Percentiles rank a stretch among this genome's conserved stretches.
Conservation (phyloP, 37 sponge, comb jelly and placozoan species). For the Geodia barretti region DNA sequence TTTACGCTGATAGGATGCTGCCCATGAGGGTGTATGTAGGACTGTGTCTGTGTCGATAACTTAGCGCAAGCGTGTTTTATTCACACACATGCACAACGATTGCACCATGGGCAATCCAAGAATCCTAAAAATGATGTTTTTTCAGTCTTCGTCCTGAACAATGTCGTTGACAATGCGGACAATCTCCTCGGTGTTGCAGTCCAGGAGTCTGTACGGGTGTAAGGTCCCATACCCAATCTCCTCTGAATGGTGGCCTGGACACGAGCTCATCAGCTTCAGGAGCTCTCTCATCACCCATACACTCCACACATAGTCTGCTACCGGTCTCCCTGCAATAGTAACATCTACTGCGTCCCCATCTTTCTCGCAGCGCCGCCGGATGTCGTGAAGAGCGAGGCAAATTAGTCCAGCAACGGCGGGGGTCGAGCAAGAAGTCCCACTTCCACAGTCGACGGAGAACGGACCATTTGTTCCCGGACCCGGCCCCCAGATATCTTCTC, state of each 20-base stretch:
- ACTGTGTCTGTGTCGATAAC: no score
- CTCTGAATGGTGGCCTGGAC: conserved; percentile 44
- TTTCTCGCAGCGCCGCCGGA: conserved; percentile 14
- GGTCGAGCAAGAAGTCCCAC: conserved; percentile 64
- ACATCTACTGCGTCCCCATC: conserved; percentile 1
- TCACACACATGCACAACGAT: no score
- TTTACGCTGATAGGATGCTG: no score
- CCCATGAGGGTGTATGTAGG: no score
- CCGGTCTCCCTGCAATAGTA: conserved; percentile 19
- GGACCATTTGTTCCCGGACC: conserved; percentile 27
- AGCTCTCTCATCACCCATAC: conserved; percentile 64
- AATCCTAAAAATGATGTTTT: no score
- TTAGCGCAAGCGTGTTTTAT: no score
- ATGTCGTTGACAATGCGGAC: conserved; percentile 47
- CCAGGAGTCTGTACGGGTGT: conserved; percentile 34
- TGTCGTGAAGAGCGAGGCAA: conserved; percentile 30
- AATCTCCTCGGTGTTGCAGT: conserved; percentile 34
- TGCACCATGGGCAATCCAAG: no score
- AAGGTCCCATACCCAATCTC: conserved; percentile 57
- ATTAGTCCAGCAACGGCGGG: conserved; percentile 62
- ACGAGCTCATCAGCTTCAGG: conserved; percentile 47
- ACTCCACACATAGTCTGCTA: conserved; percentile 22
- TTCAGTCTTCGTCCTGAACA: conserved; percentile 46
- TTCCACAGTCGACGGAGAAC: conserved; percentile 47
- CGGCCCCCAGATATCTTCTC: conserved; percentile 49